Base-by-base conservation (phyloP, 2,113 vertebrate species). In the Murina feae region DNA sequence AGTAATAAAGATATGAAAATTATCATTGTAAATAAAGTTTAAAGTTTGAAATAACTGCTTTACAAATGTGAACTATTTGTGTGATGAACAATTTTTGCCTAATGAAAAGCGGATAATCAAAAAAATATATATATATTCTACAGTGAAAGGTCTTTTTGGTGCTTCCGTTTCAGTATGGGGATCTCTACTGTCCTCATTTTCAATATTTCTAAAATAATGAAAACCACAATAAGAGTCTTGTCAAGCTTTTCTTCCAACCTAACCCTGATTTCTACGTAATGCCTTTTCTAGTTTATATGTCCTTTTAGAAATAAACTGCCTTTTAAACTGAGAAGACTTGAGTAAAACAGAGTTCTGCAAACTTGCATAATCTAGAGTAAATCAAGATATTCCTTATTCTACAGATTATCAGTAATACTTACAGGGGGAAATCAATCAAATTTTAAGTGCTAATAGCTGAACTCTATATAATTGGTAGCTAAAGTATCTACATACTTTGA, bases 1-100 rank as follows among this genome's bases (percentile, higher is more conserved):
- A 97, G 72, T 97, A 97, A 96, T 97, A 96, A 97, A 97, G 68
- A 74, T 96, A 95, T 96, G 42, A 95, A 96, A 93, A 94, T 95
- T 95, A 86, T 86, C 91, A 79, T 95, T 94, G 90, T 97, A 97
- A 97, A 97, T 97, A 97, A 97, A 97, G 91, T 82, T 74, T 96
- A 88, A 97, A 91, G 72, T 89, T 97, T 97, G 85, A 97, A 97
- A 92, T 88, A 86, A 96, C 49, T 94, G 51, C 82, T 94, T 95
- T 55, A 87, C 51, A 88, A 79, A 95, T 63, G 88, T 91, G 93
- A 94, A 58, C 78, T 94, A 69, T 95, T 87, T 96, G 87, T 93
- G 85, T 91, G 80, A 65, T 94, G 44, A 63, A 79, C 16, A 94
- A 82, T 5, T 92, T 30, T 58, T 72, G 25, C 84, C 47, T 79